Conservation (phyloP, 2,113 vertebrate genomes). For the Acanthisitta chloris region DNA sequence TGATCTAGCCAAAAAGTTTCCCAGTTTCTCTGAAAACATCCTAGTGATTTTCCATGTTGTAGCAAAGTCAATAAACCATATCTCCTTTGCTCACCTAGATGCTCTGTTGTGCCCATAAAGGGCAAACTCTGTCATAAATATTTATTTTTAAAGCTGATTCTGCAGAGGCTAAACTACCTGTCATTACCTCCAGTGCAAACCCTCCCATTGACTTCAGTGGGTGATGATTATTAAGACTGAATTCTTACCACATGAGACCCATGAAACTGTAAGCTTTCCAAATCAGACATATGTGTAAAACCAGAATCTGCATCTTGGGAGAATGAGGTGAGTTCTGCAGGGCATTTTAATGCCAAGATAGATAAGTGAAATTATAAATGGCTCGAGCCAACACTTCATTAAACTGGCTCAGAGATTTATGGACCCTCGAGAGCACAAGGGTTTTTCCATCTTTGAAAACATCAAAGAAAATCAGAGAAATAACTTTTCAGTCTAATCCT, state of each 20-base stretch:
- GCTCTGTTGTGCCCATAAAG: background rate
- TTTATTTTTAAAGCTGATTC: background rate
- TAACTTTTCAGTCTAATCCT: slow-evolving; percentile 33
- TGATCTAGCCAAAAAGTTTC: background rate
- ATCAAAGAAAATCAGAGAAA: slow-evolving; percentile 53
- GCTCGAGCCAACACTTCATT: background rate
- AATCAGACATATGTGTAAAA: slow-evolving; percentile 10
- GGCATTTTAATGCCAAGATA: slow-evolving; percentile 25
- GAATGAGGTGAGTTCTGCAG: background rate
- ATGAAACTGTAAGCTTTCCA: slow-evolving; percentile 22
- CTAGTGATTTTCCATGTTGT: background rate
- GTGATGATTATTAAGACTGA: slow-evolving; percentile 18
- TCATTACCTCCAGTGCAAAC: background rate
- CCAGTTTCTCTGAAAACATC: background rate
- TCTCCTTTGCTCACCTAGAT: background rate
- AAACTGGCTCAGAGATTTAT: slow-evolving; percentile 31
- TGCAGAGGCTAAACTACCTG: background rate
- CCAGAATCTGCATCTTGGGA: slow-evolving; percentile 27
- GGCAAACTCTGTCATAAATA: background rate
- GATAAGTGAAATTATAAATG: slow-evolving; percentile 46
- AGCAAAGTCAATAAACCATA: background rate
- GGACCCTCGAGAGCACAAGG: background rate
- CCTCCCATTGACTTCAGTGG: background rate
- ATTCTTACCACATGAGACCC: background rate
- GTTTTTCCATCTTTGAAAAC: slow-evolving; percentile 30